Evolutionary conservation across 2,113 vertebrate genomes (phyloP).

Genomic region (Mionectes macconnelli): DNA sequence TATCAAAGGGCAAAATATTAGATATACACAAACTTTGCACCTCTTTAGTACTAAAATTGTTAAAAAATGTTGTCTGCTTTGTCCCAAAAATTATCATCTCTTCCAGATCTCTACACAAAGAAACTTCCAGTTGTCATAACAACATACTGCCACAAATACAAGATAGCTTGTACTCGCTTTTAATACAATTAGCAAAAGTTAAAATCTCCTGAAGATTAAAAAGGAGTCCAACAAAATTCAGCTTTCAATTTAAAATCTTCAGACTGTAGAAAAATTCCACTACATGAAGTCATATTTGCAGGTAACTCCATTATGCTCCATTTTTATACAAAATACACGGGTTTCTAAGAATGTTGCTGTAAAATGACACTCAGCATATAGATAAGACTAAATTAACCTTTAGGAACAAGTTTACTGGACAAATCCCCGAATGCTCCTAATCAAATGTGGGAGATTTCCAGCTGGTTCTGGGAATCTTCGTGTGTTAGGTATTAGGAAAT

Average conservation of each 20-base stretch:
- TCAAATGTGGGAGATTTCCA: too few relatives aligned
- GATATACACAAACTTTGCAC: background rate
- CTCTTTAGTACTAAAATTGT: background rate
- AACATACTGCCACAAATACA: constrained; percentile 48
- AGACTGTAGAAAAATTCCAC: background rate
- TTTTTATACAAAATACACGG: background rate
- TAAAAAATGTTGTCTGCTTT: background rate
- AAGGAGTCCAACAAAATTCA: background rate
- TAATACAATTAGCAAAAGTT: background rate
- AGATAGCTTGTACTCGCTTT: constrained; percentile 7
- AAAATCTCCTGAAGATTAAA: too few relatives aligned
- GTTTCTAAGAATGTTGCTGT: background rate
- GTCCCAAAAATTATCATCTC: background rate
- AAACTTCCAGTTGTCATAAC: constrained; percentile 74
- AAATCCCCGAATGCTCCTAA: background rate
- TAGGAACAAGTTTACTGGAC: background rate
- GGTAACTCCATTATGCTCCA: background rate
- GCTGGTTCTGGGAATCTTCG: too few relatives aligned
- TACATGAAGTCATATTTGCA: background rate
- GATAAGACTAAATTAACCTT: background rate
- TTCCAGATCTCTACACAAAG: constrained; percentile 27
- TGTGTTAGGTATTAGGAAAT: too few relatives aligned
- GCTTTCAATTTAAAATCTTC: background rate
- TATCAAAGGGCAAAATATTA: background rate
- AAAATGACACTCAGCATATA: background rate